Evolutionary conservation across 2,888 invertebrate genomes (phyloP).

Genomic region (Augochlorella aurata): DNA sequence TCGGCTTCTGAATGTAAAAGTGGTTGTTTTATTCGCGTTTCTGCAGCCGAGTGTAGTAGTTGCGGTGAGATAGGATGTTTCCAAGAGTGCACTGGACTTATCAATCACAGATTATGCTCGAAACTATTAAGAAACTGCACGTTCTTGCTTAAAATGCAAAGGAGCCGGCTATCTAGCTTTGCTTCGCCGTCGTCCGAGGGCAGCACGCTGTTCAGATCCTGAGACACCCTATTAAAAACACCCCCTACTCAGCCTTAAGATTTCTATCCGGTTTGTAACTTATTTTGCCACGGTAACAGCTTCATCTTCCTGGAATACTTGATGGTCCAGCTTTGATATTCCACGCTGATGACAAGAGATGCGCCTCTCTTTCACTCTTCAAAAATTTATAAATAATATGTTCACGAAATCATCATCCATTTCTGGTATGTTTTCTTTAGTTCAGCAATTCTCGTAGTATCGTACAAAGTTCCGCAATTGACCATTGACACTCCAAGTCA

Average conservation of each 20-base stretch:
- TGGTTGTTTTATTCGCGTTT: slow-evolving; percentile 1
- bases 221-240: slow-evolving; percentile 49
- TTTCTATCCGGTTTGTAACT: slow-evolving; percentile 1
- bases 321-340: neutral
- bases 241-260: slow-evolving; percentile 29
- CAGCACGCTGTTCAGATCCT: slow-evolving; percentile 68
- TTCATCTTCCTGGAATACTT: slow-evolving; percentile 1
- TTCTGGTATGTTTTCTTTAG: neutral
- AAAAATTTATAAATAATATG: neutral
- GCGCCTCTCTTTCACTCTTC: neutral
- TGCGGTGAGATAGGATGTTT: neutral
- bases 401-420: neutral
- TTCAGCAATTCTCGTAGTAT: neutral
- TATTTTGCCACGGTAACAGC: slow-evolving; percentile 19
- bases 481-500: neutral
- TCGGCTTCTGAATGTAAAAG: neutral
- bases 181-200: slow-evolving; percentile 69
- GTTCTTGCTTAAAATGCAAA: slow-evolving; percentile 45
- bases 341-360: neutral
- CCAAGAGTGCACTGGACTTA: slow-evolving; percentile 23
- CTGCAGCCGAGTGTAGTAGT: neutral
- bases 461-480: neutral
- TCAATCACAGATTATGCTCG: slow-evolving; percentile 4
- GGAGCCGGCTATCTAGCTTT: slow-evolving; percentile 54
- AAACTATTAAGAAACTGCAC: slow-evolving; percentile 14